Conservation (phyloP, 2,888 invertebrate genomes). For the Onthophagus sagittarius region DNA sequence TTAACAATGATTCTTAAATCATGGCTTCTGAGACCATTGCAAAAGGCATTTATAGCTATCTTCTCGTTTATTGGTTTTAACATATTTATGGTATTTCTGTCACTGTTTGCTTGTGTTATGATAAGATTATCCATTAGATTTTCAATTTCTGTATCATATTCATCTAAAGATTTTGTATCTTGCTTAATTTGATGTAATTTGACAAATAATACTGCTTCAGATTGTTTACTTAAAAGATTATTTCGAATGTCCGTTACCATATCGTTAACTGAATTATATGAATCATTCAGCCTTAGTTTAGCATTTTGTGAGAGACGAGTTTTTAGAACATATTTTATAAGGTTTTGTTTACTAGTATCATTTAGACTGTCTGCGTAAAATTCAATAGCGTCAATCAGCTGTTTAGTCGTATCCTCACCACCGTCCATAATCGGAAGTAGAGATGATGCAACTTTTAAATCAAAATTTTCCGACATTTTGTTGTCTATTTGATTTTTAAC, state of each 20-base stretch:
- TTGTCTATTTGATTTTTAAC: background rate
- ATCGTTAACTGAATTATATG: background rate
- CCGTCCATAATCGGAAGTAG: constrained; percentile 1
- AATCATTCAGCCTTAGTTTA: background rate
- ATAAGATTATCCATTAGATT: background rate
- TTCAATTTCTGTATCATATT: background rate
- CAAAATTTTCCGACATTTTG: constrained; percentile 6
- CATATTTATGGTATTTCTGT: no score
- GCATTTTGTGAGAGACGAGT: background rate
- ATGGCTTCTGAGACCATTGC: no score
- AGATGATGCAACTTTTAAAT: background rate
- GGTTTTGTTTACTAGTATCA: background rate
- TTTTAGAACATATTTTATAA: background rate
- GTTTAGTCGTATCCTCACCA: background rate
- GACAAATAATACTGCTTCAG: background rate
- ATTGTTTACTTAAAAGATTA: background rate
- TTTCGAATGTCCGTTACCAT: background rate
- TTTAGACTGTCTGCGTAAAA: background rate
- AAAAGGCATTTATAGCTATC: no score
- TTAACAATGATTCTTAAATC: no score
- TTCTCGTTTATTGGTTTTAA: no score
- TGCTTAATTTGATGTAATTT: background rate
- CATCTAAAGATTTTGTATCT: background rate
- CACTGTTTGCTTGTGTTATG: no score
- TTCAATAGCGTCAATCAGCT: constrained; percentile 2